Evolutionary conservation across 2,113 vertebrate species (phyloP), one percentile per base, ranked within the genome.

Genomic region (Tenrec ecaudatus): DNA sequence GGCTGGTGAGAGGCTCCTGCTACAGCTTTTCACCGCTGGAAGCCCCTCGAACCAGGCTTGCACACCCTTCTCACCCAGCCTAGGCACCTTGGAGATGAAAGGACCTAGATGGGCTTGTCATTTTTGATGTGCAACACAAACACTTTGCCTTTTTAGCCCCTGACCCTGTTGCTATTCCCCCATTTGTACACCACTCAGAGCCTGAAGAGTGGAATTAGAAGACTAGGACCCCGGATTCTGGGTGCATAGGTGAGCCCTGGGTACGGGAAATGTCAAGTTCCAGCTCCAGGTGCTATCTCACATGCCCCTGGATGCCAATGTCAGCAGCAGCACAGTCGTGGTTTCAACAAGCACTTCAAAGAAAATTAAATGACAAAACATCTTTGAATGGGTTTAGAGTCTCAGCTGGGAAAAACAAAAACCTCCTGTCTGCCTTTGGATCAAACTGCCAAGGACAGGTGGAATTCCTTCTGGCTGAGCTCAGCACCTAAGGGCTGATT

Each of bases 381-480:
- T 69, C n/a, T 38, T 73, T 31, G 76, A 76, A 11, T 38, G 64
- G 86, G 82, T 93, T 90, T 79, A 33, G 19, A 91, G 88, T 66
- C 47, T 89, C 53, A 86, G 60, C 71, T 73, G 69, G 57, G 88
- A 62, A 77, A 88, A 87, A n/a, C 73, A 88, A 87, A 75, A 79
- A 68, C 53, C 68, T 83, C 38, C 7, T 0, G 75, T 53, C 85
- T 68, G 88, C 62, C 73, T 64, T 77, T 80, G 47, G 47, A 53
- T 38, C 25, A 89, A 79, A 69, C 2, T 78, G 84, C 58, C 33
- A 68, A 68, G 80, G 93, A 94, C 87, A 95, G 96, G 91, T 96
- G 95, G 93, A 93, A 96, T 96, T 96, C 92, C 90, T 96, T 88
- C 53, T 82, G 77, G 79, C 89, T 96, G 94, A 95, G 92, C 94